Percentiles rank a stretch among this genome's conserved stretches.
Evolutionary conservation across 2,888 invertebrate genomes (phyloP).

Genomic region (Miltochrista miniata): DNA sequence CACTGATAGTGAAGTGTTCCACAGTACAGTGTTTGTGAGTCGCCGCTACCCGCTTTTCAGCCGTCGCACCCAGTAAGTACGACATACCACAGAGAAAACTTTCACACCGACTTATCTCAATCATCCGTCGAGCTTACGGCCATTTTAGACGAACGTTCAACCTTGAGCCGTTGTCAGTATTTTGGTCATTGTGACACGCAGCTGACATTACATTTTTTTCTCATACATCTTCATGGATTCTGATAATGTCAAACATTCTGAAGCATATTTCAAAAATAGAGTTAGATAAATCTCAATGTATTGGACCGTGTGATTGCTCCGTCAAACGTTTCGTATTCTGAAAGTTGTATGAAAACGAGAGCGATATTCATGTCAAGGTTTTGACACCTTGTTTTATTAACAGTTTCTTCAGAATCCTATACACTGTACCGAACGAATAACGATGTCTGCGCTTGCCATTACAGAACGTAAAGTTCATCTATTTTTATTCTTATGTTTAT

Average conservation of each 20-base stretch:
- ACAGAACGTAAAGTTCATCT: slow-evolving; percentile 33
- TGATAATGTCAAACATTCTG: no score
- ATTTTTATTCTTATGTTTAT: slow-evolving; percentile 29
- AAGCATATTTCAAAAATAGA: slow-evolving; percentile 46
- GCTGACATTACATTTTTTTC: slow-evolving; percentile 53
- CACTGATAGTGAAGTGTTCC: slow-evolving; percentile 73
- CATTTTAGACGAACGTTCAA: slow-evolving; percentile 73
- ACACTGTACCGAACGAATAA: slow-evolving; percentile 19
- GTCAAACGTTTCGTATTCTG: slow-evolving; percentile 55
- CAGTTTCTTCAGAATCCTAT: slow-evolving; percentile 31
- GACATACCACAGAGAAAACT: slow-evolving; percentile 37
- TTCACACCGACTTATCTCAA: slow-evolving; percentile 58
- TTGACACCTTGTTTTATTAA: slow-evolving; percentile 54
- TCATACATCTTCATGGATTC: slow-evolving; percentile 21
- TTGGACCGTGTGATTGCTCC: slow-evolving; percentile 48
- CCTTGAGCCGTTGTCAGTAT: slow-evolving; percentile 73
- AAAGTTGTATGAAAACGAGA: slow-evolving; percentile 54
- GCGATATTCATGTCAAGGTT: slow-evolving; percentile 70
- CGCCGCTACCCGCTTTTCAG: slow-evolving; percentile 20
- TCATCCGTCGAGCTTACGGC: slow-evolving; percentile 65
- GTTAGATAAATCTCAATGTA: slow-evolving; percentile 45
- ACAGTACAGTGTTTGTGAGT: slow-evolving; percentile 51
- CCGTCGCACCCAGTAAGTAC: slow-evolving; percentile 54
- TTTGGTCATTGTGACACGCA: slow-evolving; percentile 70
- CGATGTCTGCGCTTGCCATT: slow-evolving; percentile 25